A percentile compares a stretch with the other conserved stretches of the same genome.
phyloP scores from a whole-genome alignment of 2,113 vertebrate species.

The Scomber scombrus region DNA sequence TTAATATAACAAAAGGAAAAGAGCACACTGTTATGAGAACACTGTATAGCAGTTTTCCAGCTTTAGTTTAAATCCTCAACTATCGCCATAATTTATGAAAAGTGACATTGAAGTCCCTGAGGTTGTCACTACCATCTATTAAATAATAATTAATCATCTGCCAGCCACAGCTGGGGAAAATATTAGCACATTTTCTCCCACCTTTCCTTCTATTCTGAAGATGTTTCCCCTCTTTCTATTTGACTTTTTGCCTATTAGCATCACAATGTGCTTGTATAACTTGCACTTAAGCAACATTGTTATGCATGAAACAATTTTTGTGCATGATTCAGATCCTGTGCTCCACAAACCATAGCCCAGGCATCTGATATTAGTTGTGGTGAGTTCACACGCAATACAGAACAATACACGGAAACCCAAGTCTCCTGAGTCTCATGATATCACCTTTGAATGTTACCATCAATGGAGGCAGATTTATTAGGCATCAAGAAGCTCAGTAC shows the following conservation, averaged over 20 bases:
- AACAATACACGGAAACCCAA: constrained; percentile 73
- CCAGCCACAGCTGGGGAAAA: not conserved
- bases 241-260: not conserved
- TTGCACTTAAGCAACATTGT: constrained; percentile 48
- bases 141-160: not conserved
- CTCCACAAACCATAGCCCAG: constrained; percentile 29
- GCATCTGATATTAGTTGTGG: constrained; percentile 39
- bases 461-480: constrained; percentile 37
- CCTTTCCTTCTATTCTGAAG: not conserved
- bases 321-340: constrained; percentile 73
- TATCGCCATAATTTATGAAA: not conserved
- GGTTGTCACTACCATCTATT: not conserved
- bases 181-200: not conserved
- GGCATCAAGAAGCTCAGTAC: not conserved
- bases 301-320: constrained; percentile 60
- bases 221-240: not conserved
- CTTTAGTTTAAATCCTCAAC: not conserved
- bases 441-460: constrained; percentile 47
- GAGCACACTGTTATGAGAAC: not conserved
- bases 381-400: constrained; percentile 57
- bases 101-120: not conserved
- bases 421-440: constrained; percentile 62
- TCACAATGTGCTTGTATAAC: constrained; percentile 5
- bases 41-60: not conserved
- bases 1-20: constrained; percentile 48